Conservation (phyloP, 2,888 invertebrate genomes). For the Bembecia ichneumoniformis region DNA sequence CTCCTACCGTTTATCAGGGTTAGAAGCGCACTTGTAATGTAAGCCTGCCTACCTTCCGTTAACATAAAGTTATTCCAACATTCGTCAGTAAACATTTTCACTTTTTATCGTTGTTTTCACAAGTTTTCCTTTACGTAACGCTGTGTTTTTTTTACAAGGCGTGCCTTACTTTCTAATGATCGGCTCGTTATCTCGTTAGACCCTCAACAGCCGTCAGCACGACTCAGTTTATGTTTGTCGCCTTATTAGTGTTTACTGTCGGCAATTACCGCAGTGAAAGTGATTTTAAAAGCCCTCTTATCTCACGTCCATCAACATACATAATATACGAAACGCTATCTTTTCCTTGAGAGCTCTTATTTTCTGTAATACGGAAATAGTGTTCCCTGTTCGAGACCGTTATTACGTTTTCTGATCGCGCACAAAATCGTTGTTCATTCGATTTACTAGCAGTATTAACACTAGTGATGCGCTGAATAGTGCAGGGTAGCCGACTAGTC, state of each 20-base stretch:
- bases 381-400: not conserved
- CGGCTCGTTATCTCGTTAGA: constrained; percentile 11
- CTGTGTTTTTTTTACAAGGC: constrained; percentile 23
- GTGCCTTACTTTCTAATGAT: constrained; percentile 27
- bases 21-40: no score
- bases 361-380: not conserved
- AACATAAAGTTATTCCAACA: not conserved
- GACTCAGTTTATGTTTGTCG: constrained; percentile 23
- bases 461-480: no score
- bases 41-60: no score
- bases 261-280: constrained; percentile 56
- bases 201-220: constrained; percentile 7
- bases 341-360: not conserved
- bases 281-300: constrained; percentile 34
- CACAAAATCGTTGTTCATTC: constrained; percentile 26
- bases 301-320: constrained; percentile 35
- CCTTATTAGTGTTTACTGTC: constrained; percentile 38
- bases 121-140: constrained; percentile 35
- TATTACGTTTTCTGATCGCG: constrained; percentile 13
- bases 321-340: constrained; percentile 7
- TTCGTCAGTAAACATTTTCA: constrained; percentile 1
- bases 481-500: no score
- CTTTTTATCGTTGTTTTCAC: constrained; percentile 9
- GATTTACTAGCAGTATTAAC: constrained; percentile 23
- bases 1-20: no score